Base-by-base conservation (phyloP, 2,888 invertebrate genomes). In the Latheticus oryzae region DNA sequence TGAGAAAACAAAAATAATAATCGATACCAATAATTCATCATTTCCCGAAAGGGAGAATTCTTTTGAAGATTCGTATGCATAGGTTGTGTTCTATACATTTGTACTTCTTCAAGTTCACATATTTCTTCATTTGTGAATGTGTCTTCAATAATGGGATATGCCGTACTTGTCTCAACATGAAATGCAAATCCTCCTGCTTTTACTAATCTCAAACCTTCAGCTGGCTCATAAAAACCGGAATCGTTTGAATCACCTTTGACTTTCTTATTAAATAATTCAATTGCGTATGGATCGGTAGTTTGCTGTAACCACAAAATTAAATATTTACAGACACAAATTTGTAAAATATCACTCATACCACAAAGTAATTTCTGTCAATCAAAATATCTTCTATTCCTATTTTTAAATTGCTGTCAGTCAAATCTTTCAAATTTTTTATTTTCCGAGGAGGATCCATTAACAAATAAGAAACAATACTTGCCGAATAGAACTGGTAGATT, bases 401-500 rank as follows among this genome's bases (percentile, higher is more conserved):
- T 56, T 82, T 80, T 57, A 89, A 69, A 11, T 82, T 79, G 60
- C 87, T 87, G 16, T 82, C 76, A 38, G 84, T 68, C 57, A 89
- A 71, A 68, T 87, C 86, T 37, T 80, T 74, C 12, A 88, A 67
- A 1, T 82, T 84, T 55, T 80, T 82, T 32, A 89, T 87, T 13
- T 82, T 84, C 64, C 83, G 84, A 0, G 86, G 84, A 7, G 85
- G 81, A 51, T 85, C 85, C 71, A 84, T 81, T 21, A 89, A 74
- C 52, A 88, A 71, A 0, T 85, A 84, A 0, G 88, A 87, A 1
- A 88, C 87, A 37, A 89, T 85, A 37, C 85, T 85, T 1, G 87
- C 88, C 30, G 87, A 87, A 73, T 88, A 89, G 73, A 87, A 88
- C 69, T 88, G 88, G 72, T 86, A 87, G 32, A 87, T 76, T 9